phyloP scores from a whole-genome alignment of 2,113 vertebrate genomes.

The Leptocoma aspasia region DNA sequence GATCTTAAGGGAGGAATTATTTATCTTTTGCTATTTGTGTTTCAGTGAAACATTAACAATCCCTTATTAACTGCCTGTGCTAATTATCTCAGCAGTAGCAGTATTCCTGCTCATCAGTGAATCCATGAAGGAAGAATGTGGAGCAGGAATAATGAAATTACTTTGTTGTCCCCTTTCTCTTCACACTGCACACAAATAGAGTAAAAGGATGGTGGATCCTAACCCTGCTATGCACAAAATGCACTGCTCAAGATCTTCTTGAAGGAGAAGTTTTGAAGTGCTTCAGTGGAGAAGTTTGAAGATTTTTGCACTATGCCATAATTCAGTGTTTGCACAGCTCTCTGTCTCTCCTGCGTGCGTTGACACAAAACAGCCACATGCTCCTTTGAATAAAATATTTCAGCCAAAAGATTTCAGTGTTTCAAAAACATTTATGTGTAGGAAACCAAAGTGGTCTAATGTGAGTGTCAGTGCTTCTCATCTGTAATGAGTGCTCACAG shows the following conservation, averaged over 20 bases:
- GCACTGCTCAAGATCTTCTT: not conserved
- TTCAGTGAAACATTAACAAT: slow-evolving; percentile 21
- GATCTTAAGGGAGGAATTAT: slow-evolving; percentile 32
- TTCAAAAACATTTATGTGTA: not conserved
- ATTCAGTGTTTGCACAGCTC: not conserved
- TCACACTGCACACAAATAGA: not conserved
- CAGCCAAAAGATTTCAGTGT: not conserved
- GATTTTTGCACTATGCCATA: not conserved
- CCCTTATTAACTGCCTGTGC: slow-evolving; percentile 28
- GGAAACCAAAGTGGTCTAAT: not conserved
- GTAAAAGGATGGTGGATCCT: not conserved
- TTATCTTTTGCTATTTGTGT: slow-evolving; percentile 36
- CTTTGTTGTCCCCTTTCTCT: not conserved
- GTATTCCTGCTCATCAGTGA: not conserved
- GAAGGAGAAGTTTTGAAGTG: not conserved
- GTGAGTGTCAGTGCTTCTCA: not conserved
- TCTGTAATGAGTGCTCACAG: not conserved
- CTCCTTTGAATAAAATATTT: not conserved
- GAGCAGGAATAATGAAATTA: not conserved
- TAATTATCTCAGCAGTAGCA: slow-evolving; percentile 16
- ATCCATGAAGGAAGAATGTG: not conserved
- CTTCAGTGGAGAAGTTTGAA: not conserved
- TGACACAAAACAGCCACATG: not conserved
- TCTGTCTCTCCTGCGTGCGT: not conserved
- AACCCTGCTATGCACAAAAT: not conserved